A percentile compares a stretch with the other conserved stretches of the same genome.
Conservation (phyloP, 2,888 invertebrate genomes). For the Harpalus rubripes region DNA sequence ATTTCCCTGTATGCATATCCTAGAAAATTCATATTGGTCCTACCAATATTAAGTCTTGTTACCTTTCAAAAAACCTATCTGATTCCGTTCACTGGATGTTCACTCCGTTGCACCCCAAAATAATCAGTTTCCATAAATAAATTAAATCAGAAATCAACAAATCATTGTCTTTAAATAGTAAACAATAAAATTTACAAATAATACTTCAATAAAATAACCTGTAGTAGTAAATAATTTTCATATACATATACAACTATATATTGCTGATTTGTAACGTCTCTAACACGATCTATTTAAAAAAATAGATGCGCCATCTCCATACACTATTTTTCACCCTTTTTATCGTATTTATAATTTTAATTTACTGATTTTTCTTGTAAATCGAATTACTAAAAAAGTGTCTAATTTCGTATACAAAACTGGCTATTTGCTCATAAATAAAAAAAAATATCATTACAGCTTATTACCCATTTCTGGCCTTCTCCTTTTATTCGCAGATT, state of each 20-base stretch:
- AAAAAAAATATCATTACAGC: no score
- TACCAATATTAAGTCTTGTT: slow-evolving; percentile 67
- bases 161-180: slow-evolving; percentile 39
- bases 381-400: no score
- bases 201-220: slow-evolving; percentile 54
- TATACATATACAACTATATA: slow-evolving; percentile 11
- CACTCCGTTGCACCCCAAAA: slow-evolving; percentile 23
- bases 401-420: no score
- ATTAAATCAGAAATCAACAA: slow-evolving; percentile 44
- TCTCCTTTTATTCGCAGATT: no score
- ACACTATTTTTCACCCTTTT: no score
- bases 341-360: no score
- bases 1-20: slow-evolving; percentile 66
- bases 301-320: no score
- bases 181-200: slow-evolving; percentile 53
- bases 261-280: slow-evolving; percentile 1
- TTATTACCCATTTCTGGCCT: no score
- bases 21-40: slow-evolving; percentile 67
- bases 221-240: slow-evolving; percentile 39
- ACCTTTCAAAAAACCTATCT: slow-evolving; percentile 47
- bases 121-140: slow-evolving; percentile 44
- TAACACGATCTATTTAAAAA: not conserved
- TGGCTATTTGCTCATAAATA: no score
- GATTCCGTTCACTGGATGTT: slow-evolving; percentile 43
- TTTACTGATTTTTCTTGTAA: no score